A percentile compares a stretch with the other conserved stretches of the same genome.
These are phyloP conservation scores for Periplaneta americana DNA, from an alignment of 1,140 invertebrate genomes.

Conservation along the genomic window DNA sequence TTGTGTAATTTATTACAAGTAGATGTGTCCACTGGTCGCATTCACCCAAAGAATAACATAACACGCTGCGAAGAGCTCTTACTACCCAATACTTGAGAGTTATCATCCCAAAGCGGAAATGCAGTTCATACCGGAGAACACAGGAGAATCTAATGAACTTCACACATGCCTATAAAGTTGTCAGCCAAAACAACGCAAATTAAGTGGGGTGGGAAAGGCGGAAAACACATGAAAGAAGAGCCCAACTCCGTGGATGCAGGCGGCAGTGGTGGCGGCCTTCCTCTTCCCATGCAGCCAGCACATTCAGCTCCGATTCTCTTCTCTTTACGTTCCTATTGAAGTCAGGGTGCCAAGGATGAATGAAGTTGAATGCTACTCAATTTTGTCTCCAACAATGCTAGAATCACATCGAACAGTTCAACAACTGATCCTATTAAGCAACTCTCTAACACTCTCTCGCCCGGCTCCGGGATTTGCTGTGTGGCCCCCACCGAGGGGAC, in stretches of 20 bases:
- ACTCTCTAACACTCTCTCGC: conserved; percentile 17
- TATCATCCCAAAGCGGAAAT: too few species aligned
- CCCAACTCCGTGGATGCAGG: background rate
- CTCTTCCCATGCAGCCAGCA: conserved; percentile 1
- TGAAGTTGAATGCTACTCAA: conserved; percentile 22
- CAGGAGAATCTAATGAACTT: too few species aligned
- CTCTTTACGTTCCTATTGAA: conserved; percentile 9
- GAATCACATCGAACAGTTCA: conserved; percentile 26
- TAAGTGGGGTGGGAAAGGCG: background rate
- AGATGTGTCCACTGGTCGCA: too few species aligned
- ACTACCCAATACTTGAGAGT: too few species aligned
- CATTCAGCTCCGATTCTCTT: background rate
- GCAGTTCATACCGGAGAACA: too few species aligned
- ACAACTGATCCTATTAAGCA: conserved; percentile 26
- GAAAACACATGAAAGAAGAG: background rate
- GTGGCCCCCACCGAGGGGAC: background rate
- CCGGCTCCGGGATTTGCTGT: background rate
- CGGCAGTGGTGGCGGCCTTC: background rate
- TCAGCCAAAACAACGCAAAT: too few species aligned
- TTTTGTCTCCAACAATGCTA: conserved; percentile 22
- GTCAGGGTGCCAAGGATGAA: conserved; percentile 16
- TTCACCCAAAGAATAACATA: too few species aligned
- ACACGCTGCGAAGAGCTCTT: too few species aligned
- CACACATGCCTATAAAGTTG: too few species aligned
- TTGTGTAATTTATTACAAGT: too few species aligned